Evolutionary conservation across 2,888 invertebrate genomes (phyloP).

Genomic region (Nephrotoma appendiculata): DNA sequence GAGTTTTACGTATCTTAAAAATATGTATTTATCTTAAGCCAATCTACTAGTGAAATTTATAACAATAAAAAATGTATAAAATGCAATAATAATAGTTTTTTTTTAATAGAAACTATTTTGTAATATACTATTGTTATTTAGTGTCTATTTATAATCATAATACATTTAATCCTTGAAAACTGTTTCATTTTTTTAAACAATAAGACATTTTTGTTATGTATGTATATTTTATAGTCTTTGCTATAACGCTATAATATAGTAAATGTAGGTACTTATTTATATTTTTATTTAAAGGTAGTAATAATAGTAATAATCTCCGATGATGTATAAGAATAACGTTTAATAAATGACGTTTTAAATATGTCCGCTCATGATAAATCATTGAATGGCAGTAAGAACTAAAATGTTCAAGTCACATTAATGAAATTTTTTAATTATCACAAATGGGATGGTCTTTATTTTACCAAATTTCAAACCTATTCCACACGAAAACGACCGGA

Average conservation of each 20-base stretch:
- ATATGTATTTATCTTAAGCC: background rate
- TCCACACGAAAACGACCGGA: too few relatives aligned
- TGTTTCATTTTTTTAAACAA: background rate
- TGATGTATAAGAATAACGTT: background rate
- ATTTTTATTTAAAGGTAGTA: background rate
- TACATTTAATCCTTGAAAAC: background rate
- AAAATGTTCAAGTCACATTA: too few relatives aligned
- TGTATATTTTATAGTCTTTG: background rate
- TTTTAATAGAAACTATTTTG: background rate
- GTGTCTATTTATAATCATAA: background rate
- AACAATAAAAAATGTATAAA: background rate
- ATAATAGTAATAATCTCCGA: background rate
- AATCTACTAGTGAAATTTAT: background rate
- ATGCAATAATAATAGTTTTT: background rate
- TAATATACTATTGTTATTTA: background rate
- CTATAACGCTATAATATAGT: too few relatives aligned
- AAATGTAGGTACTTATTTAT: background rate
- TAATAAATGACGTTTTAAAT: background rate
- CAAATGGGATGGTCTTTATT: too few relatives aligned
- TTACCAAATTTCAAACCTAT: too few relatives aligned
- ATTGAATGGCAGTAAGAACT: background rate
- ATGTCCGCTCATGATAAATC: background rate
- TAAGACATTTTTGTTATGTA: background rate
- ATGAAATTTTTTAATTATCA: too few relatives aligned
- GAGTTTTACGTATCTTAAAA: background rate